Base-by-base conservation (phyloP, 2,113 vertebrate genomes). In the Chaetorhynchus papuensis region DNA sequence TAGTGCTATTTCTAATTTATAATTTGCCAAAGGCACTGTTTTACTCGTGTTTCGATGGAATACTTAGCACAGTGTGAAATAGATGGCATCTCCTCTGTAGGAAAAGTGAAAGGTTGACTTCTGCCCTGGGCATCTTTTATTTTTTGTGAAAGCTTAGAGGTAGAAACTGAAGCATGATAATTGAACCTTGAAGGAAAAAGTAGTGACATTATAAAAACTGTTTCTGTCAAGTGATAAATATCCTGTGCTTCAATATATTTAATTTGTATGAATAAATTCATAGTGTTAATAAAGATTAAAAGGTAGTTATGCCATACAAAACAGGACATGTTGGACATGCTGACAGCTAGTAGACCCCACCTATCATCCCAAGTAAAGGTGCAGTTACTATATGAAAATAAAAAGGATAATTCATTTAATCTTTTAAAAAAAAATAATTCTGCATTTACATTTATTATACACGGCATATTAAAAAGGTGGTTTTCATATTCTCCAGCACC, bases 41-140 rank as follows among this genome's bases (percentile, higher is more conserved):
- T 98, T 98, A 98, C 92, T 96, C 95, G 47, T 95, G 93, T 98
- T 98, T 97, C 96, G 70, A 97, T 94, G 95, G 96, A 98, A 98
- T 98, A 98, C 97, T 98, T 98, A 98, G 97, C 97, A 95, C 97
- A 97, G 96, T 97, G 39, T 96, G 96, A 98, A 97, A 96, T 94
- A 98, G 96, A 98, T 84, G 93, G 95, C 97, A 97, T 97, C 96
- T 97, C 97, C 98, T 97, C 98, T 97, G 96, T 98, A 97, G 97
- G 97, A 94, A 87, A 97, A 97, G 97, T 96, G 97, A 98, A 98
- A 99, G 98, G 98, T 97, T 98, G 98, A 97, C 97, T 98, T 93
- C 83, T 96, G 98, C 98, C 97, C 90, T 95, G 66, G 97, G 98
- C 98, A 95, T 93, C 96, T 95, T 97, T 95, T 96, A 82, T 97